Base-by-base conservation (phyloP, 1,140 invertebrate species). In the Mamestra configurata region DNA sequence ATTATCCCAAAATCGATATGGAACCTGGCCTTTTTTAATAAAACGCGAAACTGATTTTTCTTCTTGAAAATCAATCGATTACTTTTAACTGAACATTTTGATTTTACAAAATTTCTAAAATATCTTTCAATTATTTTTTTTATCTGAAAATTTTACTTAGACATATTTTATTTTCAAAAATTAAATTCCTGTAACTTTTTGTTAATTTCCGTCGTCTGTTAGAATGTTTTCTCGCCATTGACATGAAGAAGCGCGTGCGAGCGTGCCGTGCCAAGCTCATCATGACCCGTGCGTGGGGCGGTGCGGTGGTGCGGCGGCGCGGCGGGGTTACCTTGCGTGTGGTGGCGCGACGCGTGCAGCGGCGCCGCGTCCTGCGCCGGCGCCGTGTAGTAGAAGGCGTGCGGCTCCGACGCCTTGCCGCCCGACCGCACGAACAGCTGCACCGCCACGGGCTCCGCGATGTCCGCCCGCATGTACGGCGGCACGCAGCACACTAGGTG, bases 401-500 rank as follows among this genome's bases (percentile, higher is more conserved):
- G 98, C 27, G 98, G 96, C 90, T 99, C 98, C 89, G 98, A 98
- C 68, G 96, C 97, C 95, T 98, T 98, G 79, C 97, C 98, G 66
- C 97, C 98, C 70, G 98, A 98, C 7, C 97, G 96, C 31, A 99
- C 97, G 84, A 97, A 97, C 86, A 99, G 93, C 93, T 97, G 97
- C 24, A 98, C 97, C 77, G 93, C 93, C 31, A 98, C 96, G 13
- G 97, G 96, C 86, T 97, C 97, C 15, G 95, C 90, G 31, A 98
- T 96, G 84, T 95, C 94, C 51, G 95, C 90, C 78, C 96, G 96
- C 43, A 96, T 93, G 95, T 98, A 99, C 4, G 97, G 95, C 10
- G 99, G 99, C 61, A 99, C 97, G 59, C 97, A 97, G 94, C 98
- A 99, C 5, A 99, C 98, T 46, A 99, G 95, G 95, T 99, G 98